Evolutionary conservation across 2,113 vertebrate species (phyloP).

Genomic region (Atrichornis clamosus): DNA sequence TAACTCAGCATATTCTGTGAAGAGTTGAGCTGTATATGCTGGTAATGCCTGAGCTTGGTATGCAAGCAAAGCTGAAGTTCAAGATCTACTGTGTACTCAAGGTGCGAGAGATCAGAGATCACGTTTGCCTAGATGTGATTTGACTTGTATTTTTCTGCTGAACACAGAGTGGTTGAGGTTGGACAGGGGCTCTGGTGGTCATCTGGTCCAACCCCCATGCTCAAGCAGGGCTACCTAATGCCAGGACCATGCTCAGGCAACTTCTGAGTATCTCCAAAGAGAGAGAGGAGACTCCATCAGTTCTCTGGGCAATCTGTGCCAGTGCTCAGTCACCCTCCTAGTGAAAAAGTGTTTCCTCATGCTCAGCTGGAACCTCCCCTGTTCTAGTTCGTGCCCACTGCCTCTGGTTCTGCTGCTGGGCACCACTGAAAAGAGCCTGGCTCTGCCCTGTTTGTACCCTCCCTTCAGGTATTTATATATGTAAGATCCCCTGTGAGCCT

Average conservation of each 20-base stretch:
- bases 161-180: neutral
- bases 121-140: neutral
- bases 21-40: neutral
- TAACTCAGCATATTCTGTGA: neutral
- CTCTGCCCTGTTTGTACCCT: neutral
- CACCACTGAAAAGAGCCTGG: neutral
- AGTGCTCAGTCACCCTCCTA: neutral
- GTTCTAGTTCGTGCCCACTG: neutral
- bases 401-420: neutral
- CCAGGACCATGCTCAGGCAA: fast-evolving
- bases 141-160: neutral
- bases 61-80: neutral
- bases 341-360: neutral
- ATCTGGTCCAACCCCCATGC: neutral
- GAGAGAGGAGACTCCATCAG: neutral
- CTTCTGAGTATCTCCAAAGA: neutral
- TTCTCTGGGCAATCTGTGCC: neutral
- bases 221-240: neutral
- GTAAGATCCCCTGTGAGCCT: neutral
- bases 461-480: neutral
- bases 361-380: neutral
- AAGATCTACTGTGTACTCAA: neutral
- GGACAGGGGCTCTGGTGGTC: neutral
- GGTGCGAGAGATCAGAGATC: neutral
- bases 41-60: neutral